Evolutionary conservation across 2,888 invertebrate genomes (phyloP).

Genomic region (Scaptomyza polygonia): DNA sequence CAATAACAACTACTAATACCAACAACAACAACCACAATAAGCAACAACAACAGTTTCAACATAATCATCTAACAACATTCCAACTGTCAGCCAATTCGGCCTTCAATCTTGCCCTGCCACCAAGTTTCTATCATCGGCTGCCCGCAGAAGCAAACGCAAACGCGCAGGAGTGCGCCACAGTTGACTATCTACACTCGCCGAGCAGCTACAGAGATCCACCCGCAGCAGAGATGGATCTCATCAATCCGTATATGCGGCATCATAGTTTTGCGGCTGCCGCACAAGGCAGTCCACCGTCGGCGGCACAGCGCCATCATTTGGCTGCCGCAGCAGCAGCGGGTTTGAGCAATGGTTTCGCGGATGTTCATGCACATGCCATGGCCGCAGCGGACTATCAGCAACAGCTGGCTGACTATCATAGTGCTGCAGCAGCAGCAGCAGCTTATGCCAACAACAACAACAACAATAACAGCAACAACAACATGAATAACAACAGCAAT

Average conservation of each 20-base stretch:
- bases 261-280: constrained; percentile 77
- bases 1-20: constrained; percentile 23
- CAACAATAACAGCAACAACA: constrained; percentile 75
- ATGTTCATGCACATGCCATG: constrained; percentile 77
- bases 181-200: constrained; percentile 49
- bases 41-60: constrained; percentile 28
- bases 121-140: constrained; percentile 66
- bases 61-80: constrained; percentile 68
- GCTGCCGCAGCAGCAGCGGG: constrained; percentile 67
- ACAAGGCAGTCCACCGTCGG: constrained; percentile 71
- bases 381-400: constrained; percentile 81
- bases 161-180: constrained; percentile 32
- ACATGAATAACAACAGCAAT: constrained; percentile 58
- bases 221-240: constrained; percentile 78
- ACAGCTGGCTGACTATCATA: constrained; percentile 81
- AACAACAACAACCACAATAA: constrained; percentile 33
- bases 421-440: constrained; percentile 81
- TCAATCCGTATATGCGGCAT: constrained; percentile 83
- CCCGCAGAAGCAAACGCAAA: too few species aligned
- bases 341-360: constrained; percentile 70
- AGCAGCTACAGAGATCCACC: constrained; percentile 36
- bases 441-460: constrained; percentile 75
- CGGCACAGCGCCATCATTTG: constrained; percentile 77
- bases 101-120: constrained; percentile 83
- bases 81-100: constrained; percentile 82